Percentiles rank a stretch among this genome's conserved stretches.
These are phyloP conservation scores for Amphipyra tragopoginis DNA, from an alignment of 2,888 invertebrate species.

Conservation along the genomic window DNA sequence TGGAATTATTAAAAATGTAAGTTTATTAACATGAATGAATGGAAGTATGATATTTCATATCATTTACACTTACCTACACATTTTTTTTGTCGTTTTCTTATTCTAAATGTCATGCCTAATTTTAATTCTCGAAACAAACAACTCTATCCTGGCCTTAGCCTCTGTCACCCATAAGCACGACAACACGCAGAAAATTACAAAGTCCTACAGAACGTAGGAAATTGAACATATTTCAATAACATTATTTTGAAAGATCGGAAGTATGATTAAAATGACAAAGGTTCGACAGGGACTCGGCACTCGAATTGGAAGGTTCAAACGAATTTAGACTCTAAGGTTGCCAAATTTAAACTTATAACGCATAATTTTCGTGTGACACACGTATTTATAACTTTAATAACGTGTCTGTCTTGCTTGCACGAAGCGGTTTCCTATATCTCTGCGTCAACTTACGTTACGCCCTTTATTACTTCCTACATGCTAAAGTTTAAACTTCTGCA, in stretches of 20 bases:
- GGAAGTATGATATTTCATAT: no score
- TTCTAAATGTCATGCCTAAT: neutral
- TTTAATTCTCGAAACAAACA: slow-evolving; percentile 23
- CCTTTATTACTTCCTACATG: slow-evolving; percentile 68
- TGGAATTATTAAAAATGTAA: no score
- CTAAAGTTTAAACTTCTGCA: slow-evolving; percentile 67
- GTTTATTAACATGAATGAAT: no score
- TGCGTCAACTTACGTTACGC: slow-evolving; percentile 66
- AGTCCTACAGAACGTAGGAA: slow-evolving; percentile 81
- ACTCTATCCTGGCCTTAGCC: neutral
- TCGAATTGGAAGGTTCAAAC: slow-evolving; percentile 65
- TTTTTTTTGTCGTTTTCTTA: no score
- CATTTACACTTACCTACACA: no score
- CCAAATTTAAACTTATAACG: slow-evolving; percentile 64
- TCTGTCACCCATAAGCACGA: slow-evolving; percentile 45
- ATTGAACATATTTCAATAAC: slow-evolving; percentile 90
- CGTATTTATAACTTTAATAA: slow-evolving; percentile 78
- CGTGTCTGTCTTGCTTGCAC: slow-evolving; percentile 71
- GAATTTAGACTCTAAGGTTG: slow-evolving; percentile 75
- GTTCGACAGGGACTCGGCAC: slow-evolving; percentile 83
- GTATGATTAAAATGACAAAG: slow-evolving; percentile 89
- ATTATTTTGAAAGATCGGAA: slow-evolving; percentile 89
- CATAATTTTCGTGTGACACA: slow-evolving; percentile 66
- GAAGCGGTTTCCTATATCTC: slow-evolving; percentile 67
- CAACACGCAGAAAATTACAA: slow-evolving; percentile 77